Conservation (phyloP, 2,888 invertebrate species). For the Drosophila borealis region DNA sequence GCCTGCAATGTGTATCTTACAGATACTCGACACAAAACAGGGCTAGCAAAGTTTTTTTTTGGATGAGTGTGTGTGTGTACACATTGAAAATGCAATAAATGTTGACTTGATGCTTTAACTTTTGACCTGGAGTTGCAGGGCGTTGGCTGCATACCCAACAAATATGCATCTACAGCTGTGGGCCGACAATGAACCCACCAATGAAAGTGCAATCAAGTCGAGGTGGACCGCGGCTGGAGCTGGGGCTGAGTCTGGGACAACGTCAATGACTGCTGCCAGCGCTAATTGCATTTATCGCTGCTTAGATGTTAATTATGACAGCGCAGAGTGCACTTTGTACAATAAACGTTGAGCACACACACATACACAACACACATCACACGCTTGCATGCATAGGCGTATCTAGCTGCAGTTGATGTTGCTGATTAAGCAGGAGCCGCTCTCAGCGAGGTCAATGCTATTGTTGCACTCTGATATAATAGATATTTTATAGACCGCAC, state of each 20-base stretch:
- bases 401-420: constrained; percentile 24
- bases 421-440: constrained; percentile 49
- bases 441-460: constrained; percentile 57
- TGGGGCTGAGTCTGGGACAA: constrained; percentile 31
- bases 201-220: constrained; percentile 73
- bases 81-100: constrained; percentile 46
- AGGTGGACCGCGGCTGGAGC: constrained; percentile 23
- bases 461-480: constrained; percentile 46
- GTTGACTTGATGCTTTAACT: constrained; percentile 58
- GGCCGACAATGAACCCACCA: constrained; percentile 73
- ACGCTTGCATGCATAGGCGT: constrained; percentile 8
- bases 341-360: constrained; percentile 38
- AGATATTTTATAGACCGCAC: constrained; percentile 31
- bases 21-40: constrained; percentile 45
- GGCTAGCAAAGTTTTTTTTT: constrained; percentile 6
- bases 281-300: constrained; percentile 75
- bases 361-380: neutral
- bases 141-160: constrained; percentile 40
- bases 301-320: constrained; percentile 76
- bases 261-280: constrained; percentile 55
- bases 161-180: constrained; percentile 15
- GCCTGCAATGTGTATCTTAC: constrained; percentile 55
- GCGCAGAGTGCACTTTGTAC: constrained; percentile 56
- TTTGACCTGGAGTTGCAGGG: constrained; percentile 60
- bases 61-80: constrained; percentile 2